These are phyloP conservation scores for Aix galericulata DNA, from an alignment of 2,113 vertebrate genomes.

Conservation along the genomic window DNA sequence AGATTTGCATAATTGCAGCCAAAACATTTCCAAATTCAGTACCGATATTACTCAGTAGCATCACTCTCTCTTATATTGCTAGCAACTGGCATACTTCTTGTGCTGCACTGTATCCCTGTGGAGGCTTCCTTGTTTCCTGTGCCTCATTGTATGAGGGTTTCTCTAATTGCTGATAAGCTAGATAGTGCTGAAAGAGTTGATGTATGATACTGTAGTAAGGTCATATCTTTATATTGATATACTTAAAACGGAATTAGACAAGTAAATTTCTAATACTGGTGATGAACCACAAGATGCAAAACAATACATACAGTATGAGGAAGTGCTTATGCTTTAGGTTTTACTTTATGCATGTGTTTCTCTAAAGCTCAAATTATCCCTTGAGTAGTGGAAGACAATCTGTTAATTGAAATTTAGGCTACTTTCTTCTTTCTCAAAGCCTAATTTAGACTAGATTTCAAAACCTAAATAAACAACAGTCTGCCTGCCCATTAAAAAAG, in stretches of 20 bases:
- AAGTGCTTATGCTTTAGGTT: slow-evolving; percentile 69
- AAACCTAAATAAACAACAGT: slow-evolving; percentile 80
- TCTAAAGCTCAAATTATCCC: slow-evolving; percentile 75
- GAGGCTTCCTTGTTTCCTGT: not conserved
- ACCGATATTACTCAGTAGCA: slow-evolving; percentile 30
- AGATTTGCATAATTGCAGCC: slow-evolving; percentile 32
- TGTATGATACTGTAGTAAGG: not conserved
- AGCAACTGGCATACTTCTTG: not conserved
- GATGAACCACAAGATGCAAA: not conserved
- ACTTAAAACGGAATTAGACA: not conserved
- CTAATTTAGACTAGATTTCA: slow-evolving; percentile 77
- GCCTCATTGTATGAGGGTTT: not conserved
- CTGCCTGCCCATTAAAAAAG: slow-evolving; percentile 74
- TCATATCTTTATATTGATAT: not conserved
- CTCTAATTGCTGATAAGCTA: not conserved
- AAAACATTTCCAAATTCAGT: slow-evolving; percentile 29
- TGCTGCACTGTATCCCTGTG: not conserved
- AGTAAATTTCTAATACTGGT: not conserved
- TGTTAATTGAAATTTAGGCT: slow-evolving; percentile 77
- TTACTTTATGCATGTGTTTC: slow-evolving; percentile 69
- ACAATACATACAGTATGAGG: slow-evolving; percentile 28
- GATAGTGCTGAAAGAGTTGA: not conserved
- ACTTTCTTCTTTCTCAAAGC: slow-evolving; percentile 66
- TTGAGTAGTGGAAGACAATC: slow-evolving; percentile 71
- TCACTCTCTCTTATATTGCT: slow-evolving; percentile 16